Base-by-base conservation (phyloP, 2,113 vertebrate species). In the Xyrauchen texanus region DNA sequence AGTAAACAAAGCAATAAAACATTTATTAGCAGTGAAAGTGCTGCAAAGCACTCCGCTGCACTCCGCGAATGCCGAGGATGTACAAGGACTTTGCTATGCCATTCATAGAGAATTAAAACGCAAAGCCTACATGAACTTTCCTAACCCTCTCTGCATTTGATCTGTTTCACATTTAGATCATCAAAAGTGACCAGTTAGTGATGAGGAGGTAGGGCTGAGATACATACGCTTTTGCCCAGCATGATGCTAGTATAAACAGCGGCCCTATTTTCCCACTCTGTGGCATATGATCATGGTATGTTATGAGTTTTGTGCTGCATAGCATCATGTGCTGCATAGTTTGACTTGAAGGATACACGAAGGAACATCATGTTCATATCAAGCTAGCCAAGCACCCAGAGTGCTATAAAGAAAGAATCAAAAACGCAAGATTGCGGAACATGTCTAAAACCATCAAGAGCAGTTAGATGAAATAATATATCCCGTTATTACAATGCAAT, bases 1-100 rank as follows among this genome's bases (percentile, higher is more conserved):
- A 88, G 86, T 89, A 92, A 92, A 92, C 90, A 92, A 89, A 91
- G 85, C 88, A 86, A 89, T 90, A 88, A 91, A 90, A 88, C 68
- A 90, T 88, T 88, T 90, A 90, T 91, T 89, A 86, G 65, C 76
- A 21, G 44, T 80, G 72, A 64, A 86, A 83, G 76, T 74, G 45
- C 60, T 81, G 64, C 81, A 69, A 86, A 83, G 77, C 68, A 45
- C 57, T 81, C 55, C 78, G 83, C n/a, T 0, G 44, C 7, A 15
- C 65, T 68, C 62, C 62, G 57, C 10, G 76, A 47, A 47, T 6
- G 15, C 12, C 67, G 49, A 69, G 57, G 68, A 53, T 3, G 57
- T 49, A 13, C 61, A n/a, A 53, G 67, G 49, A 2, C 16, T n/a
- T n/a, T 49, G 62, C 68, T 67, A 51, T 44, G 8, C 58, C 66